Evolutionary conservation across 1,140 invertebrate genomes (phyloP).

Genomic region (Brachionus plicatilis): DNA sequence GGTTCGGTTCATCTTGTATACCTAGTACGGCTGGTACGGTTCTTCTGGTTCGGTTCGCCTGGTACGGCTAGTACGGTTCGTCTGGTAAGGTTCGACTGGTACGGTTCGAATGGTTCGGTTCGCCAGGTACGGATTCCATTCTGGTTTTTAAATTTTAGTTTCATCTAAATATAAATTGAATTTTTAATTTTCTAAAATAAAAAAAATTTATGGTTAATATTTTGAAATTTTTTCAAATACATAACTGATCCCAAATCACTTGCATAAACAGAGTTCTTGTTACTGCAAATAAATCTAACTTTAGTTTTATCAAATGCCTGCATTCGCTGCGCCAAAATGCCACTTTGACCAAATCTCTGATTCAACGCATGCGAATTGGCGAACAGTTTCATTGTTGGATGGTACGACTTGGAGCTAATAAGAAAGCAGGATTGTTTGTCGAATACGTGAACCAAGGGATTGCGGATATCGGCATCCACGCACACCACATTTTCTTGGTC

Average conservation of each 20-base stretch:
- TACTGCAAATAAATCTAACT: conserved; percentile 5
- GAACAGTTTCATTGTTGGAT: not conserved
- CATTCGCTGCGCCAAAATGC: not conserved
- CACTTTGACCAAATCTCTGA: not conserved
- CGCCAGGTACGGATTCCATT: too few species aligned
- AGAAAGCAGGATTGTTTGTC: not conserved
- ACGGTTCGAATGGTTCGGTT: too few species aligned
- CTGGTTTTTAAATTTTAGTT: too few species aligned
- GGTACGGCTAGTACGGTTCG: too few species aligned
- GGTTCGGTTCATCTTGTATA: too few species aligned
- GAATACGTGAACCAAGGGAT: not conserved
- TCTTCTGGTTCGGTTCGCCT: too few species aligned
- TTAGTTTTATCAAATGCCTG: conserved; percentile 30
- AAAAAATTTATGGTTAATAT: too few species aligned
- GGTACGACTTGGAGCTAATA: not conserved
- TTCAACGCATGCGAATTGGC: not conserved
- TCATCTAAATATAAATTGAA: too few species aligned
- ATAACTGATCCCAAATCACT: conserved; percentile 37
- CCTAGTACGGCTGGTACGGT: too few species aligned
- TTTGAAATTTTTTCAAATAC: too few species aligned
- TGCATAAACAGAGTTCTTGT: conserved; percentile 5
- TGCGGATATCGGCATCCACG: not conserved
- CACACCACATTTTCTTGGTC: not conserved
- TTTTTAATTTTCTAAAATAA: too few species aligned
- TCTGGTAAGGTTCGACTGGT: too few species aligned